These are phyloP conservation scores for Hydropotes inermis DNA, from an alignment of 2,113 vertebrate species.

Conservation along the genomic window DNA sequence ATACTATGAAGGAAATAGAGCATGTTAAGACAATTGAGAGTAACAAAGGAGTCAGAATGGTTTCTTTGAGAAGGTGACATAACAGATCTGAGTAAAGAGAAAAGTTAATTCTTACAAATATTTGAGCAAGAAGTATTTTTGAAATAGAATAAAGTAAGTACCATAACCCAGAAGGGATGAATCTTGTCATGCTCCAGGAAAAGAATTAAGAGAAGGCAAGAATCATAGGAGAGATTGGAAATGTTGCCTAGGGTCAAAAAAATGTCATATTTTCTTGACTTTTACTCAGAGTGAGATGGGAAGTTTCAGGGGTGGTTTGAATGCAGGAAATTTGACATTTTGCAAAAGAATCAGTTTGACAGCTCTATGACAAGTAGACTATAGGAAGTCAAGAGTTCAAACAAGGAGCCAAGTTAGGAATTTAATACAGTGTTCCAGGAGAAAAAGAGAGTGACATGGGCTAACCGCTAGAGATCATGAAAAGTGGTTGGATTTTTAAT, in stretches of 20 bases:
- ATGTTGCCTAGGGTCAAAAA: not conserved
- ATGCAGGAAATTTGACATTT: not conserved
- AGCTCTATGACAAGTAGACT: not conserved
- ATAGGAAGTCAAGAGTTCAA: not conserved
- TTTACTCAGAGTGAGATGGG: not conserved
- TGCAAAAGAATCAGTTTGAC: not conserved
- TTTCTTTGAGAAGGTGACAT: not conserved
- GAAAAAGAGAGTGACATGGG: not conserved
- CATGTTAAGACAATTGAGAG: not conserved
- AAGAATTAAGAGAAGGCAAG: not conserved
- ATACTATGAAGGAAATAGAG: not conserved
- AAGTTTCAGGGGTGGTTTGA: not conserved
- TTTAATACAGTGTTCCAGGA: not conserved
- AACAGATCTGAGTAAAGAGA: not conserved
- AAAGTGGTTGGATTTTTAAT: not conserved
- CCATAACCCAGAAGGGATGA: not conserved
- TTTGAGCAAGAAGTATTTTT: not conserved
- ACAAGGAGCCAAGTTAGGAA: not conserved
- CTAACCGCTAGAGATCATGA: not conserved
- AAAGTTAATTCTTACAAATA: not conserved
- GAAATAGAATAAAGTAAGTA: not conserved
- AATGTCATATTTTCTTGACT: not conserved
- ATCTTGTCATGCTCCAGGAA: not conserved
- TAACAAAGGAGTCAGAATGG: not conserved
- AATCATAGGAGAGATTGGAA: not conserved